phyloP scores from a whole-genome alignment of 2,888 invertebrate species.

The Dicroscelio sp. region DNA sequence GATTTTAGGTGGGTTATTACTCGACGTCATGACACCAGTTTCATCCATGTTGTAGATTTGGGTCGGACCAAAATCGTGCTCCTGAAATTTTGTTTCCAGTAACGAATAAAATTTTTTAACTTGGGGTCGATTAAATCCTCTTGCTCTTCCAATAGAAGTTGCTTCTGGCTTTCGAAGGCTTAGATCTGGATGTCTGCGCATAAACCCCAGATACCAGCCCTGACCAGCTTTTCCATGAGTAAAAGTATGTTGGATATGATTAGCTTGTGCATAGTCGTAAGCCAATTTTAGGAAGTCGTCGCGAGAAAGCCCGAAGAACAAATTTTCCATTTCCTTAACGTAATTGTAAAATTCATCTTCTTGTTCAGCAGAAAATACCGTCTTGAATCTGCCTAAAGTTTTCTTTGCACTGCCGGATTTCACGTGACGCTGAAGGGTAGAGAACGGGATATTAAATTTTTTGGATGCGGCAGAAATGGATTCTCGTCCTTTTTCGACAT shows the following conservation, averaged over 20 bases:
- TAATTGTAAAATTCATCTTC: conserved; percentile 45
- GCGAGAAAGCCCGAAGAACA: conserved; percentile 37
- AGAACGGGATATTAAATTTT: conserved; percentile 21
- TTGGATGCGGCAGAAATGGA: conserved; percentile 13
- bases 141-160: not conserved
- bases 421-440: conserved; percentile 22
- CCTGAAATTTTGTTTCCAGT: not conserved
- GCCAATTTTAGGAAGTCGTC: conserved; percentile 31
- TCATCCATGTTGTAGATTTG: conserved; percentile 22
- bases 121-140: not conserved
- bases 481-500: conserved; percentile 10
- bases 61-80: not conserved
- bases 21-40: not conserved
- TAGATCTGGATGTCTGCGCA: not conserved
- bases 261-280: conserved; percentile 37
- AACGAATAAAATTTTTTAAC: not conserved
- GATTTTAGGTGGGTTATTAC: conserved; percentile 6
- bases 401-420: conserved; percentile 14
- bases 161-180: conserved; percentile 7
- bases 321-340: conserved; percentile 24
- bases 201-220: not conserved
- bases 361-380: conserved; percentile 32
- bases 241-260: conserved; percentile 40
- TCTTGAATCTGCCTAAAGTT: conserved; percentile 28
- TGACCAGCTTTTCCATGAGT: conserved; percentile 22